Evolutionary conservation across 2,113 vertebrate species (phyloP), one percentile per base, ranked within the genome.

Genomic region (Lucifuga dentata): DNA sequence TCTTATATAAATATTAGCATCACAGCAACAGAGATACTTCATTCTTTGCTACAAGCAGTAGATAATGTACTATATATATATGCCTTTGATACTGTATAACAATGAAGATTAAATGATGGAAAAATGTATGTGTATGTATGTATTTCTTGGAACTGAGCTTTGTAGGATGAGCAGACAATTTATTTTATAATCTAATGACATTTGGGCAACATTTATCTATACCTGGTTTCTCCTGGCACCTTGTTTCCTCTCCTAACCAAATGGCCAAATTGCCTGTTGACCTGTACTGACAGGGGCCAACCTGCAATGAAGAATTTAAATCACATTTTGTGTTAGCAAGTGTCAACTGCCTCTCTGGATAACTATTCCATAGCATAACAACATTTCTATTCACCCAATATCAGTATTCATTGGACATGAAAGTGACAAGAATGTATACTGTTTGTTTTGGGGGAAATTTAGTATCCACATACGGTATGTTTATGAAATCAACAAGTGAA

Each of bases 251-350:
- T 58, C 56, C 44, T 62, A 48, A 69, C 75, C 73, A 85, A 71
- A 86, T 60, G 68, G 53, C 68, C 73, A 64, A n/a, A n/a, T n/a
- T n/a, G n/a, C n/a, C n/a, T n/a, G 45, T 43, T 66, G 61, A 64
- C 73, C 52, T 73, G 60, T 69, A 81, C 68, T 80, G 84, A 90
- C 87, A 93, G 88, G 79, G 87, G 83, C 76, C 77, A 75, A 53
- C 59, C 19, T 60, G 64, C 80, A 79, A 81, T 64, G 53, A 81
- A 83, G 86, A 68, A 84, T 81, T 59, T 56, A 84, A 72, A 74
- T 79, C 80, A 86, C 59, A 73, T 87, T 60, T 85, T 84, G 57
- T 69, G 78, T 84, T 80, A 79, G 80, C 61, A 69, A 67, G 45
- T 62, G 66, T 82, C 65, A 80, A 46, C 57, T 40, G 40, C 59